phyloP scores from a whole-genome alignment of 1,140 invertebrate genomes.

The Lepeophtheirus salmonis region DNA sequence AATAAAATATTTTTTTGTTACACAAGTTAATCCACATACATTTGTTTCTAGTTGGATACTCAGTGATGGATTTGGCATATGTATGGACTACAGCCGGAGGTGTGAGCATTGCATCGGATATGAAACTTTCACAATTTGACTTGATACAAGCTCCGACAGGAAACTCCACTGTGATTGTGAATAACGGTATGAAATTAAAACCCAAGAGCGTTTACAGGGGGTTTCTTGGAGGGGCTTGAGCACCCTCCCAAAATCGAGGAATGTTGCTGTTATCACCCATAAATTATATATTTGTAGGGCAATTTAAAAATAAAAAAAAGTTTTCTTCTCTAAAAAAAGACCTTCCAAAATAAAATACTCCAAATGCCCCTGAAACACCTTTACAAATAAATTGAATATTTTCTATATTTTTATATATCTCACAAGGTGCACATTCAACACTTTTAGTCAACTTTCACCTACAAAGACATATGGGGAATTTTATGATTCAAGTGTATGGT shows the following conservation, averaged over 20 bases:
- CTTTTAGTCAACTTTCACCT: slow-evolving; percentile 67
- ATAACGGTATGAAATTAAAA: slow-evolving; percentile 18
- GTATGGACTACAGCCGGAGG: slow-evolving; percentile 63
- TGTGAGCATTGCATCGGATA: slow-evolving; percentile 65
- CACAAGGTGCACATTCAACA: slow-evolving; percentile 48
- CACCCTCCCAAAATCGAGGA: no score
- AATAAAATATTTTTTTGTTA: no score
- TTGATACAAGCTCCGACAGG: slow-evolving; percentile 53
- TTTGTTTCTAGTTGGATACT: slow-evolving; percentile 65
- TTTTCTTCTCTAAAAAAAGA: no score
- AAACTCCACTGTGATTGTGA: slow-evolving; percentile 19
- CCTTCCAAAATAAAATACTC: no score
- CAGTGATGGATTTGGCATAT: slow-evolving; percentile 65
- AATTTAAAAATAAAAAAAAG: no score
- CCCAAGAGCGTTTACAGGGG: no score
- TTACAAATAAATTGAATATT: no score
- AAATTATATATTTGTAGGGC: not conserved
- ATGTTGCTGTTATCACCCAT: no score
- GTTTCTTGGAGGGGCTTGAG: no score
- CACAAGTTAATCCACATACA: no score
- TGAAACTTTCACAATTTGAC: slow-evolving; percentile 79
- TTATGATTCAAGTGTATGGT: slow-evolving; percentile 76
- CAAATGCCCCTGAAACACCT: no score
- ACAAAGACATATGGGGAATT: slow-evolving; percentile 73
- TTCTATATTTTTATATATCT: no score